Percentiles rank a stretch among this genome's conserved stretches.
phyloP scores from a whole-genome alignment of 35 echinoderm and acorn worm genomes.

The Heliocidaris erythrogramma region DNA sequence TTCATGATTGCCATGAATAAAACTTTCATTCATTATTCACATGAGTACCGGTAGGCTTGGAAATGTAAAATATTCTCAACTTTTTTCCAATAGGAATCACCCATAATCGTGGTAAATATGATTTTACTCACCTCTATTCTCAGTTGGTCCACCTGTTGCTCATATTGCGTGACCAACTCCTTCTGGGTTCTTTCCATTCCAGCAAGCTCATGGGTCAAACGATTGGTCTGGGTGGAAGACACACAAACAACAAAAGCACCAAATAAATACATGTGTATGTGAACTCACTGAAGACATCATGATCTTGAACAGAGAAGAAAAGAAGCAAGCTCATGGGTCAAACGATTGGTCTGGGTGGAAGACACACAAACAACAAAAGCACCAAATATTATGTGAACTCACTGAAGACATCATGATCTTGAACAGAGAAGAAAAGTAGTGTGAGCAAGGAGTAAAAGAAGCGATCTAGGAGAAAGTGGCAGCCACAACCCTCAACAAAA shows the following conservation, averaged over 20 bases:
- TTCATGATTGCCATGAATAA: too few species aligned
- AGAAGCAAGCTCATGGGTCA: slow-evolving; percentile 71
- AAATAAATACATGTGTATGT: not conserved
- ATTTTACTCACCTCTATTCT: slow-evolving; percentile 72
- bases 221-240: slow-evolving; percentile 39
- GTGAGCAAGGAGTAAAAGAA: too few species aligned
- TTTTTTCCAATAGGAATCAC: too few species aligned
- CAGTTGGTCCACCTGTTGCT: slow-evolving; percentile 76
- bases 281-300: too few species aligned
- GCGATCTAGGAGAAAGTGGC: too few species aligned
- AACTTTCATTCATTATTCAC: too few species aligned
- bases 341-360: slow-evolving; percentile 42
- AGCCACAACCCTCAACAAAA: too few species aligned
- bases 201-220: slow-evolving; percentile 67
- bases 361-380: not conserved
- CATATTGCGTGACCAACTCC: slow-evolving; percentile 81
- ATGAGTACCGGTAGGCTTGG: too few species aligned
- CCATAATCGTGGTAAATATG: not conserved
- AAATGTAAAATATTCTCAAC: too few species aligned
- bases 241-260: not conserved
- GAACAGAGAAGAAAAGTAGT: too few species aligned
- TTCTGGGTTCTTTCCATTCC: slow-evolving; percentile 67
- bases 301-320: too few species aligned
- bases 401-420: too few species aligned
- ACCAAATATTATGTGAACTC: not conserved